These are phyloP conservation scores for Agriotes lineatus DNA, from an alignment of 2,888 invertebrate species.

Conservation along the genomic window DNA sequence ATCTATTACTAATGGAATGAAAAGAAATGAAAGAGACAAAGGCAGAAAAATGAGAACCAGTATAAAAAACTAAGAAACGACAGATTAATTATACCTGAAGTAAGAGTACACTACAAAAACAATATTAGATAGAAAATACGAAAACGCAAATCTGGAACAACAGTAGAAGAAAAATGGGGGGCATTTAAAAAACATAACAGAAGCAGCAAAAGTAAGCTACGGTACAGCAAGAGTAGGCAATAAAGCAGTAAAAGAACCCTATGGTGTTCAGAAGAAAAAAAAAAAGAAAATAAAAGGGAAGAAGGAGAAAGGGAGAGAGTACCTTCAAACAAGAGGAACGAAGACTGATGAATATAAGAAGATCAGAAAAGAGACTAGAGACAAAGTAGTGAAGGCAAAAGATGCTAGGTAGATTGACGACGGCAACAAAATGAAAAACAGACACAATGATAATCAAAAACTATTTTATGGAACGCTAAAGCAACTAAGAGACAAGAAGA, in stretches of 20 bases:
- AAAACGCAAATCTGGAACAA: neutral
- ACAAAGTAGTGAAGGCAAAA: neutral
- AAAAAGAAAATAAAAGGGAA: neutral
- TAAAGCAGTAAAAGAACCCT: neutral
- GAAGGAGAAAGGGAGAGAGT: neutral
- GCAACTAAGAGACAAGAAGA: no score
- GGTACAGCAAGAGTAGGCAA: neutral
- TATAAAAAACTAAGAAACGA: neutral
- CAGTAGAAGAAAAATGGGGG: neutral
- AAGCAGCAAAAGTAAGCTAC: neutral
- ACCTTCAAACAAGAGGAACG: neutral
- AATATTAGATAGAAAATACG: no score
- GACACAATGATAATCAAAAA: neutral
- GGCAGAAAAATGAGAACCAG: neutral
- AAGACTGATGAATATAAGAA: no score
- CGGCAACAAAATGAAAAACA: neutral
- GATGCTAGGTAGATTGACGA: neutral
- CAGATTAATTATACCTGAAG: neutral
- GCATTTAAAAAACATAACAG: neutral
- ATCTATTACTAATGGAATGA: neutral
- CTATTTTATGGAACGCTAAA: no score
- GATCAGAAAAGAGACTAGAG: neutral
- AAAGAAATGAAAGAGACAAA: neutral
- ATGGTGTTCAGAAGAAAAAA: neutral
- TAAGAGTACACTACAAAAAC: neutral